Conservation (phyloP, 2,113 vertebrate species). For the Sturnira hondurensis region DNA sequence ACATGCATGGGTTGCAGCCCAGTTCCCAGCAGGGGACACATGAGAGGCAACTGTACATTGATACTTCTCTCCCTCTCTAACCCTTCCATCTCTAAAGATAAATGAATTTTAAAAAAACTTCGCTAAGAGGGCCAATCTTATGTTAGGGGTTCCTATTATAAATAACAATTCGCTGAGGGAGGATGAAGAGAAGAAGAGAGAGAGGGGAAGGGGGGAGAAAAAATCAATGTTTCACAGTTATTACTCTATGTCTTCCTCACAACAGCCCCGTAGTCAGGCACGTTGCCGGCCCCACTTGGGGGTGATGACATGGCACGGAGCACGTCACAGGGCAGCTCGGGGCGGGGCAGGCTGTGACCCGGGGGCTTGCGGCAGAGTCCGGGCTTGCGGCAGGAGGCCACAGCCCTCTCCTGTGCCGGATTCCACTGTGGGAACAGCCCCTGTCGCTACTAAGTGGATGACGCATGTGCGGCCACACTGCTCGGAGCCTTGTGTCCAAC, state of each 20-base stretch:
- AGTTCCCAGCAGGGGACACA: no score
- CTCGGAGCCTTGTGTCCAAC: conserved; percentile 19
- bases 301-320: not conserved
- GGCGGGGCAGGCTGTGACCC: not conserved
- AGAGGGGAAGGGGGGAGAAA: not conserved
- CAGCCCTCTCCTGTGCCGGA: not conserved
- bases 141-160: no score
- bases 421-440: not conserved
- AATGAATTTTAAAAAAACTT: no score
- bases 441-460: not conserved
- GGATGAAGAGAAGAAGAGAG: not conserved
- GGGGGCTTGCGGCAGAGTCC: not conserved
- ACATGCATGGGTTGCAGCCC: no score
- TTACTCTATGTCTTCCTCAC: not conserved
- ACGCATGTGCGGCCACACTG: not conserved
- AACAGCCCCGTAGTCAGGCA: rapidly evolving
- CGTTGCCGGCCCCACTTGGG: no score
- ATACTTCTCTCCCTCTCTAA: no score
- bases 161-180: not conserved
- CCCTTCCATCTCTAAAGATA: no score
- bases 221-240: not conserved
- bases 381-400: not conserved
- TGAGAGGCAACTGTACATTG: no score
- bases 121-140: not conserved
- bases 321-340: not conserved